Evolutionary conservation across 2,888 invertebrate species (phyloP).

Genomic region (Cataglyphis altisquamis): DNA sequence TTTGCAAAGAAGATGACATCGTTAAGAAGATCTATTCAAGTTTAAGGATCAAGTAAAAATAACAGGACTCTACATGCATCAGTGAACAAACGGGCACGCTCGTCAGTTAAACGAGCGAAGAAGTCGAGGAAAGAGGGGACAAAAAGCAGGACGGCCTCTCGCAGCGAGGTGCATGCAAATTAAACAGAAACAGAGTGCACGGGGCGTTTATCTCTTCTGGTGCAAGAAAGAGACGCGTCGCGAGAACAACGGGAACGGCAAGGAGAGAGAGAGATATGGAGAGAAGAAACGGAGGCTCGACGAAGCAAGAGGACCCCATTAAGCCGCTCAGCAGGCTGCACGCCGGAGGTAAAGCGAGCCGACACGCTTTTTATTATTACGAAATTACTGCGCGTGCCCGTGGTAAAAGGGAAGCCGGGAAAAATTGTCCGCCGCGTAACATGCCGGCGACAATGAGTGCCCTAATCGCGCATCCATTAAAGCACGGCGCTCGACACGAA

Average conservation of each 20-base stretch:
- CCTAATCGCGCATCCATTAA: slow-evolving; percentile 73
- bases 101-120: slow-evolving; percentile 26
- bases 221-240: slow-evolving; percentile 63
- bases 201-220: slow-evolving; percentile 60
- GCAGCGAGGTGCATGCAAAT: slow-evolving; percentile 81
- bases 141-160: slow-evolving; percentile 69
- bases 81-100: slow-evolving; percentile 21
- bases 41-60: slow-evolving; percentile 21
- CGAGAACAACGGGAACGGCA: slow-evolving; percentile 63
- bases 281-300: slow-evolving; percentile 73
- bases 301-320: slow-evolving; percentile 79
- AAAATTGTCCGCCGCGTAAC: slow-evolving; percentile 66
- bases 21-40: not conserved
- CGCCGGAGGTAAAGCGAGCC: slow-evolving; percentile 75
- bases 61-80: not conserved
- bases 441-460: slow-evolving; percentile 67
- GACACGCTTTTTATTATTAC: slow-evolving; percentile 80
- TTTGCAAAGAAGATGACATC: not conserved
- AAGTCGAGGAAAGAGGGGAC: slow-evolving; percentile 29
- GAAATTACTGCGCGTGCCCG: slow-evolving; percentile 76
- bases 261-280: slow-evolving; percentile 35
- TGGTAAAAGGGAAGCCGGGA: slow-evolving; percentile 69
- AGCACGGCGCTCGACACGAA: slow-evolving; percentile 38
- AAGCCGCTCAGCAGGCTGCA: slow-evolving; percentile 80
- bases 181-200: slow-evolving; percentile 66